Percentiles rank a stretch among this genome's conserved stretches.
These are phyloP conservation scores for cat (Felis catus) DNA, from an alignment of 2,113 vertebrate species.

Conservation along the genomic window DNA sequence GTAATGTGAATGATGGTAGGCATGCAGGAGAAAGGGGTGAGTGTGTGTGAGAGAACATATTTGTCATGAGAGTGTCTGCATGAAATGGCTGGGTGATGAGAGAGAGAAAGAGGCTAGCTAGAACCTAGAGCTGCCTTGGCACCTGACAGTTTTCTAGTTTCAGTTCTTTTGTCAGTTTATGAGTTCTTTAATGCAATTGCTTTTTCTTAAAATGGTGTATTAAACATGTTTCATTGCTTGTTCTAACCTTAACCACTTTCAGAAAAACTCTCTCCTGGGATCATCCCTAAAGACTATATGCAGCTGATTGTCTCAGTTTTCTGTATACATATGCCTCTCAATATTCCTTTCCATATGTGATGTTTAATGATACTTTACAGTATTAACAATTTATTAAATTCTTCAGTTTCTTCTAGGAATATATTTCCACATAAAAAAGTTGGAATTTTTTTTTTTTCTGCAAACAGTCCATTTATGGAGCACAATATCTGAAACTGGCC, in stretches of 20 bases:
- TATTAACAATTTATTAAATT: background rate
- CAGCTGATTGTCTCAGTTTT: background rate
- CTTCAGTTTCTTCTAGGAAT: conserved; percentile 19
- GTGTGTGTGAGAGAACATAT: background rate
- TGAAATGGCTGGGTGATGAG: background rate
- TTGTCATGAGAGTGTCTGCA: background rate
- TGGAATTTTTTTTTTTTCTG: background rate
- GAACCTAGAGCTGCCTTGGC: background rate
- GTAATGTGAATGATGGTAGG: background rate
- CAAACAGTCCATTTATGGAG: background rate
- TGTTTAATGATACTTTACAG: background rate
- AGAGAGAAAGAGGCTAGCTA: background rate
- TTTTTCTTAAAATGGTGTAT: background rate
- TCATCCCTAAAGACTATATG: background rate
- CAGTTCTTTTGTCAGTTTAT: background rate
- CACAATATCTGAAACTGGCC: background rate
- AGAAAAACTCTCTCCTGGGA: background rate
- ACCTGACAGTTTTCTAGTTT: background rate
- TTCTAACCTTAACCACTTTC: background rate
- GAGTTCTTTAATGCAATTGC: background rate
- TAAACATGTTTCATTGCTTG: background rate
- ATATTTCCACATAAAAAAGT: background rate
- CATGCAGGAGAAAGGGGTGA: background rate
- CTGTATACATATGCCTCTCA: background rate
- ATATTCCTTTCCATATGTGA: background rate